Evolutionary conservation across 2,888 invertebrate genomes (phyloP), one percentile per base, ranked within the genome.

Genomic region (Thelaira solivaga): DNA sequence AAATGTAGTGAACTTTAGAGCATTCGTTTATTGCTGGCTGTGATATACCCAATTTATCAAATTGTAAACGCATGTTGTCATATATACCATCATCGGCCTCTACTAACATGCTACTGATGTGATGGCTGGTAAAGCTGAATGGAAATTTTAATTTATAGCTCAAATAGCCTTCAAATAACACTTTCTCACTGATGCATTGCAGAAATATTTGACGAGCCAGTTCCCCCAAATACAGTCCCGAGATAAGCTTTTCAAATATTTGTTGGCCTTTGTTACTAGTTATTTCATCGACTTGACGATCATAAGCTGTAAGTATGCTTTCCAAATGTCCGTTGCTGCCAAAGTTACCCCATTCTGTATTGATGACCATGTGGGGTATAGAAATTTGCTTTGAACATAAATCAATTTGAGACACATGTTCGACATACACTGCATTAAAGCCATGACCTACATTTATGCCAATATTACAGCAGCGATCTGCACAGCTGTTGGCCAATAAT

Each of bases 191-290:
- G n/a, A 95, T 93, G 80, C 97, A 93, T 83, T 94, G 93, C 24
- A 94, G 93, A 29, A 98, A 89, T 4, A 94, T 93, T 41, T 95
- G 90, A 69, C 99, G 92, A 0, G 94, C 96, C 64, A 99, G 87
- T 89, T 99, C 99, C 8, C 98, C 98, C 94, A 98, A 93, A 89
- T 98, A 99, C 97, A 98, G 97, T 59, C 98, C 98, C 0, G 97
- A 96, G 85, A 97, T 97, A 96, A 97, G 97, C 89, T 99, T 99
- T 88, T 98, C 98, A 39, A 88, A 96, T 92, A 95, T 90, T 89
- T 97, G 98, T 86, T 92, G 93, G 51, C 92, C 92, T 1, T 92
- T 92, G 87, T 95, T 97, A 75, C 96, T 92, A 4, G 96, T 96
- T 78, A 92, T 91, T 47, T 90, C 90, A 86, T 96, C 95, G 4